Base-by-base conservation (phyloP, 2,888 invertebrate species). In the Folsomia manolachei region DNA sequence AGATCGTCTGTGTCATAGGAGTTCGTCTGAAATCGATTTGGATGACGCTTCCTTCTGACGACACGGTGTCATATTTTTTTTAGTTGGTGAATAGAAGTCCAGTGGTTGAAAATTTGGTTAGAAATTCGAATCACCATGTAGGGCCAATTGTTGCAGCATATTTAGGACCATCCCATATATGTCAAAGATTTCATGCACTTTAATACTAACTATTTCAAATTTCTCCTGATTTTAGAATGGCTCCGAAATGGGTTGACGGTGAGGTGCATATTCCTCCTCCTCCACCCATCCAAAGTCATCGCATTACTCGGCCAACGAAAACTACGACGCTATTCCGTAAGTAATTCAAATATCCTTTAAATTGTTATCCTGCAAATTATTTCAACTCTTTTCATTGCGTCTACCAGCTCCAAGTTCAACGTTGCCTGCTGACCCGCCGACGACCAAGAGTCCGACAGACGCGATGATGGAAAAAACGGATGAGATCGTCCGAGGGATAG, bases 401-500 rank as follows among this genome's bases (percentile, higher is more conserved):
- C n/a, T n/a, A n/a, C n/a, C 56, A 56, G 56, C 56, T 56, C 56
- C 56, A 56, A 56, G 56, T 56, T 27, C 60, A 56, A 21, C 56
- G 56, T 56, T 56, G 56, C 56, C 56, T 56, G 19, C 56, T 51
- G 51, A 52, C 14, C 73, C 73, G 2, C 27, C 62, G n/a, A 64
- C 70, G 23, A 74, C 73, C 11, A 75, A 74, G 53, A 70, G 74
- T 51, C 51, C 76, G 21, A 71, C 77, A 27, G 84, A 84, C 75
- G 84, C 80, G 63, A 81, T 83, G 63, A 72, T 86, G 73, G 87
- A 88, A 78, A 85, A 86, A 63, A 84, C 88, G 71, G 85, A 84
- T 78, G 88, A 89, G 77, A 84, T 88, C 74, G 86, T 89, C 24
- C 87, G 88, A 26, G 88, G 88, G 27, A 81, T 91, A 52, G 90